These are phyloP conservation scores for Pseudachorutes palmiensis DNA, from an alignment of 1,140 invertebrate species.

Conservation along the genomic window DNA sequence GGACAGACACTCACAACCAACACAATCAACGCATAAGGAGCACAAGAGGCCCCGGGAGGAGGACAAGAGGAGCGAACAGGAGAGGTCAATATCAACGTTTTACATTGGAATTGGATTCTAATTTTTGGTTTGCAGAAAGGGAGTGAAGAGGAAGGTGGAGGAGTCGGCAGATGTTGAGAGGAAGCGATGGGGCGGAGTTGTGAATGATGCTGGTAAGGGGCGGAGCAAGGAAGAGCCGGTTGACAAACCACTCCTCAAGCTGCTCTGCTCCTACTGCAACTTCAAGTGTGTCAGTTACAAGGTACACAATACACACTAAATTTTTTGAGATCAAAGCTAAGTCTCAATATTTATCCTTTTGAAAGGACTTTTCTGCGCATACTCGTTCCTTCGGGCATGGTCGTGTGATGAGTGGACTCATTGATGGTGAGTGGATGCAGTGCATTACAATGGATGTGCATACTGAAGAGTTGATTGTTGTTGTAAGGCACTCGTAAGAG, in stretches of 20 bases:
- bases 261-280: constrained; percentile 33
- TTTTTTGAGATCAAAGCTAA: background rate
- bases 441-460: constrained; percentile 18
- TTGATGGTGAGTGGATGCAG: constrained; percentile 28
- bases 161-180: background rate
- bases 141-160: background rate
- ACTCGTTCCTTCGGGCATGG: constrained; percentile 25
- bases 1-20: background rate
- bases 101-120: no score
- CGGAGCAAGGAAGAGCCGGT: constrained; percentile 6
- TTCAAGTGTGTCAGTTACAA: constrained; percentile 29
- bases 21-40: background rate
- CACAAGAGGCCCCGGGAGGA: no score
- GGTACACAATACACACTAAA: constrained; percentile 19
- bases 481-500: no score
- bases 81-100: background rate
- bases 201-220: constrained; percentile 13
- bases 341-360: background rate
- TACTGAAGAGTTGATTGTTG: no score
- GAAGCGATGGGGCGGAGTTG: background rate
- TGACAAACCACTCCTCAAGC: constrained; percentile 27
- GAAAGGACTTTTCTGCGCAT: constrained; percentile 33
- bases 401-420: constrained; percentile 23
- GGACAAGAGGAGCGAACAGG: background rate
- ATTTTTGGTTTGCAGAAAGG: background rate